Base-by-base conservation (phyloP, 1,140 invertebrate species). In the Myzus persicae region DNA sequence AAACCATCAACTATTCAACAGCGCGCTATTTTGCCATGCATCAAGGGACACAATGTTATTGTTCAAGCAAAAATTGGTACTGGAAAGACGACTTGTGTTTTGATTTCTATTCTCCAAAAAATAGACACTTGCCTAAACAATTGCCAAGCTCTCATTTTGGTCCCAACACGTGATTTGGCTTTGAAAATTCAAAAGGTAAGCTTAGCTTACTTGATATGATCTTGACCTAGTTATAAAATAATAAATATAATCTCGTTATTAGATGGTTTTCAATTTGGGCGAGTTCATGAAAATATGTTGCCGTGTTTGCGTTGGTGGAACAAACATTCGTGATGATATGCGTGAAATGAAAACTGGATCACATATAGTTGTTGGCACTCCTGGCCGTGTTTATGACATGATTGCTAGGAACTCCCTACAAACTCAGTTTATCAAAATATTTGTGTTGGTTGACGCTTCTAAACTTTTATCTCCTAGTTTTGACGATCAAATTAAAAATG, bases 1-100 rank as follows among this genome's bases (percentile, higher is more conserved):
- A 99, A 99, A 95, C 99, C 99, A 93, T 99, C 99, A 24, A 99
- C 99, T 94, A 99, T 99, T 95, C 99, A 99, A 95, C 99, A 99
- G 95, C 97, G 99, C 95, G 99, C 99, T 94, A 99, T 99, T 95
- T 97, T 99, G 95, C 99, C 99, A 81, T 99, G 99, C 95, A 98
- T 99, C 93, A 97, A 97, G 96, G 98, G 98, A 91, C 97, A 97
- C 94, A 99, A 99, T 96, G 99, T 99, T 51, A 99, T 99, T 96
- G 99, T 99, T 95, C 99, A 99, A 96, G 99, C 99, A 93, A 98
- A 99, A 95, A 99, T 99, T 95, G 97, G 98, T 95, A 99, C 99
- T 95, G 99, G 99, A 93, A 99, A 99, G 96, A 99, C 99, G 94
- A 99, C 99, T 93, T 99, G 99, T 48, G 99, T 99, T 96, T 99